Conservation (phyloP, 2,888 invertebrate genomes). For the Agrilus biguttatus region DNA sequence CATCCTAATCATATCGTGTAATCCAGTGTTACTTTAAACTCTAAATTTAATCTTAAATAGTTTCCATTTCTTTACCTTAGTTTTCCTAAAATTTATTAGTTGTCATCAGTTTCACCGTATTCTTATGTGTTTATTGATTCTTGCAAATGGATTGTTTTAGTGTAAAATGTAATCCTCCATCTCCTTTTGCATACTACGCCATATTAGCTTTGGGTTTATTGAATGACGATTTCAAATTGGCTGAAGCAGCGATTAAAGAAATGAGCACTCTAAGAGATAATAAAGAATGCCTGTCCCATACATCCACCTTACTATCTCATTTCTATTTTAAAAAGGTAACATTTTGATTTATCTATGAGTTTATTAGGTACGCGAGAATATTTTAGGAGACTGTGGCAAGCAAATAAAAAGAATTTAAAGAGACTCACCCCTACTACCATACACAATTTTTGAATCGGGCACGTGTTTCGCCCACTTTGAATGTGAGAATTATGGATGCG, state of each 20-base stretch:
- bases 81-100: no score
- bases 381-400: no score
- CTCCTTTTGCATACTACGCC: constrained; percentile 62
- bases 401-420: no score
- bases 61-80: no score
- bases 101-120: no score
- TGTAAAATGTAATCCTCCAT: constrained; percentile 36
- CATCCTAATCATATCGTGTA: no score
- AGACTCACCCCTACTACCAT: no score
- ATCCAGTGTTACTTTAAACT: no score
- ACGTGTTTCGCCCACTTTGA: no score
- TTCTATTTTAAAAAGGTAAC: constrained; percentile 37
- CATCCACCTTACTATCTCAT: constrained; percentile 52
- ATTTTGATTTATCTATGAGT: not conserved
- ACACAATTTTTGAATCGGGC: no score
- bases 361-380: not conserved
- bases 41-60: no score
- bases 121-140: not conserved
- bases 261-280: constrained; percentile 46
- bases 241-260: constrained; percentile 58
- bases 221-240: constrained; percentile 56
- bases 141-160: no score
- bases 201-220: constrained; percentile 67
- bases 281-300: constrained; percentile 43
- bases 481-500: not conserved